phyloP scores from a whole-genome alignment of 92 coral and sea anemone genomes.

The Bergia sp. region DNA sequence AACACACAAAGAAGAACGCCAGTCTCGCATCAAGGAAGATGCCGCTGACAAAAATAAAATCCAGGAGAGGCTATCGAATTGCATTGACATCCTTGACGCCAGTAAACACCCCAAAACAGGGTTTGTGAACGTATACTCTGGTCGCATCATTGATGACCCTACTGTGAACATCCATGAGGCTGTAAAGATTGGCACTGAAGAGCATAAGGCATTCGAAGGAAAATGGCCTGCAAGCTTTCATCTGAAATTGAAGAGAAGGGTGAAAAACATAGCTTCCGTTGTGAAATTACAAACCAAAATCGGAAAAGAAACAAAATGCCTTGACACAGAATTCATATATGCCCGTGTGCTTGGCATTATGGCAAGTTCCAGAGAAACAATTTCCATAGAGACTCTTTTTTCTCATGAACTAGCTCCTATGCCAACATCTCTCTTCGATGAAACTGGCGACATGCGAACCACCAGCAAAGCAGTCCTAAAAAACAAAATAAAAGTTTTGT shows the following conservation, averaged over 20 bases:
- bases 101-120: slow-evolving; percentile 54
- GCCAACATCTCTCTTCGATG: slow-evolving; percentile 69
- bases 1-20: slow-evolving; percentile 66
- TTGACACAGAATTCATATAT: slow-evolving; percentile 58
- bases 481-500: slow-evolving; percentile 58
- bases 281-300: slow-evolving; percentile 50
- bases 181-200: slow-evolving; percentile 52
- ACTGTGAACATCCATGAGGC: slow-evolving; percentile 59
- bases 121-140: slow-evolving; percentile 67
- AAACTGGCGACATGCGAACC: slow-evolving; percentile 61
- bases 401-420: slow-evolving; percentile 67
- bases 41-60: slow-evolving; percentile 57
- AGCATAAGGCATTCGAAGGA: slow-evolving; percentile 58
- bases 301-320: slow-evolving; percentile 53
- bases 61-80: slow-evolving; percentile 54
- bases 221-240: slow-evolving; percentile 61
- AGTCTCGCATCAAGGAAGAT: slow-evolving; percentile 53
- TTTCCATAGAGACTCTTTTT: slow-evolving; percentile 53
- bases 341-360: slow-evolving; percentile 61
- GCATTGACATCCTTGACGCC: slow-evolving; percentile 66
- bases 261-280: slow-evolving; percentile 51
- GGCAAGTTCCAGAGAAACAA: slow-evolving; percentile 54
- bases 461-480: slow-evolving; percentile 64
- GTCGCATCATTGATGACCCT: slow-evolving; percentile 52
- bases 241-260: slow-evolving; percentile 50